Conservation (phyloP, 2,797 vertebrate genomes). For the Falco naumanni region DNA sequence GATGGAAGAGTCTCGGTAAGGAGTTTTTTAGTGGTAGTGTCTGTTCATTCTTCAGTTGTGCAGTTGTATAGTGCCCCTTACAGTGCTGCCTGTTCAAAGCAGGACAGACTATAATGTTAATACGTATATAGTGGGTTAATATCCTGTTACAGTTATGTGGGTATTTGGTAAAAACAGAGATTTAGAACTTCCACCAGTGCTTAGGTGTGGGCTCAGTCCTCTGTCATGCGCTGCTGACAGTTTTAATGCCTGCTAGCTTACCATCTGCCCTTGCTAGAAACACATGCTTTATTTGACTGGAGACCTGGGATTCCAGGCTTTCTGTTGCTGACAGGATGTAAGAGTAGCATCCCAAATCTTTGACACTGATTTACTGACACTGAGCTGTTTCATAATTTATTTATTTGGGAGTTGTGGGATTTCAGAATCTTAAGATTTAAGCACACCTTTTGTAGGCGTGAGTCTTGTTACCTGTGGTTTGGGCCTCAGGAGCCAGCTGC, state of each 20-base stretch:
- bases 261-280: neutral
- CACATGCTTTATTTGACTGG: neutral
- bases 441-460: neutral
- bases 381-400: neutral
- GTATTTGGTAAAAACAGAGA: neutral
- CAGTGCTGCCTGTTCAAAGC: neutral
- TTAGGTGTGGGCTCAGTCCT: neutral
- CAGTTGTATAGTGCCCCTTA: neutral
- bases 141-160: neutral
- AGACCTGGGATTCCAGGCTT: neutral
- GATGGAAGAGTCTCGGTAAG: neutral
- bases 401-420: neutral
- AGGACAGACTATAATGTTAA: neutral
- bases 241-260: neutral
- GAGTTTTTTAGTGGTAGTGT: neutral
- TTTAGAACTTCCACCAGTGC: neutral
- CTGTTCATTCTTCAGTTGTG: neutral
- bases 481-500: neutral
- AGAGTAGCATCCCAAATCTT: neutral
- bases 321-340: neutral
- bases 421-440: neutral
- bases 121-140: neutral
- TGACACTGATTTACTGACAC: neutral
- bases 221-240: neutral
- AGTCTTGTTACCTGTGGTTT: neutral